Base-by-base conservation (phyloP, 2,797 vertebrate species). In the Tauraco hartlaubi region DNA sequence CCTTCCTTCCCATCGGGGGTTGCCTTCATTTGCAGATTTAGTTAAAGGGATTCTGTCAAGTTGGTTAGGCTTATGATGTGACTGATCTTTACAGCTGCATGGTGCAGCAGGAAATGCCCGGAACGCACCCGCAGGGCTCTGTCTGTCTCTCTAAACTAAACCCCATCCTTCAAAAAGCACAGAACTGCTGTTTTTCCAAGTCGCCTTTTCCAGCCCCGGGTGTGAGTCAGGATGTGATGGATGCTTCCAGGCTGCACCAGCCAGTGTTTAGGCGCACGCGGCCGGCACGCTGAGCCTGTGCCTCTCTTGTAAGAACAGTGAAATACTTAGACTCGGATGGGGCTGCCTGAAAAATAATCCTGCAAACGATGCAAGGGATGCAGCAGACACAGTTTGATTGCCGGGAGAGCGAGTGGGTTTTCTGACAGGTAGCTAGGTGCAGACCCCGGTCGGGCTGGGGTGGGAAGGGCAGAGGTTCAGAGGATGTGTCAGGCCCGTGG, bases 101-200 rank as follows among this genome's bases (percentile, higher is more conserved):
- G 88, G 95, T 93, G 43, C 93, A 92, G 63, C 97, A 98, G 98
- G 97, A 98, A 98, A 97, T 97, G 87, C 87, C 88, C 88, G 91
- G 93, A 96, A 95, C 0, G 2, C 83, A 92, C 93, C 96, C 96
- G 88, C 94, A 92, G 96, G 83, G 22, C 77, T 97, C 95, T 94
- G 93, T 97, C 96, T 97, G 93, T 97, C 94, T 96, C 49, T 97
- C 96, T 95, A 95, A 97, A 97, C 78, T 84, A 91, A 98, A 98
- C 67, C 78, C 96, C 82, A 96, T 97, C 97, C 97, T 97, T 96
- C 87, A 85, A 95, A 94, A 95, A 95, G 76, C 95, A 96, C 86
- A 92, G 96, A 96, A 90, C 90, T 92, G n/a, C 59, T 52, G 28
- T 88, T 92, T 93, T 93, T 82, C 76, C 54, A 66, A 58, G 58